Evolutionary conservation across 2,797 vertebrate genomes (phyloP).

Genomic region (Lagodon rhomboides): DNA sequence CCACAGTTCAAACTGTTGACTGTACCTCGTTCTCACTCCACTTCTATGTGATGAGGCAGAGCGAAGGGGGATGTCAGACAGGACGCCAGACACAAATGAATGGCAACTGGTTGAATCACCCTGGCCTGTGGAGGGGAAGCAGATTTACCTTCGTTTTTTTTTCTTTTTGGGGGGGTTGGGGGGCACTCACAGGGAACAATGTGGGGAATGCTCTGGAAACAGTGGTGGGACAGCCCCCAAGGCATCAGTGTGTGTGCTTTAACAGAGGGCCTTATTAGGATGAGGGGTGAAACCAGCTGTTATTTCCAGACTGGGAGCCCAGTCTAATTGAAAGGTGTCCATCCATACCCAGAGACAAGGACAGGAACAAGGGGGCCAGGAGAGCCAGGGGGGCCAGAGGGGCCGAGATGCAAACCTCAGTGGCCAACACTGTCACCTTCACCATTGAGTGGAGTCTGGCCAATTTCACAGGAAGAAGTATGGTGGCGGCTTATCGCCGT

Average conservation of each 20-base stretch:
- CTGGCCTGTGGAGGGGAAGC: constrained; percentile 22
- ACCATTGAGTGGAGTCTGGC: constrained; percentile 18
- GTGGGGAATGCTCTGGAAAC: constrained; percentile 78
- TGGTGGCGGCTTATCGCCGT: constrained; percentile 4
- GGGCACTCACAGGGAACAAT: constrained; percentile 62
- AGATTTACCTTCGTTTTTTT: constrained; percentile 10
- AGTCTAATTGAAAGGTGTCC: constrained; percentile 85
- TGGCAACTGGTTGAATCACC: constrained; percentile 59
- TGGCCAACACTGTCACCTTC: constrained; percentile 35
- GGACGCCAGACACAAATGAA: constrained; percentile 47
- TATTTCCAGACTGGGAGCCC: constrained; percentile 75
- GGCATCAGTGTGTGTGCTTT: constrained; percentile 72
- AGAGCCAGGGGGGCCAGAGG: constrained; percentile 25
- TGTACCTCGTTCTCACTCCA: constrained; percentile 20
- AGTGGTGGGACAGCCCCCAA: constrained; percentile 76
- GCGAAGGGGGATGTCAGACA: constrained; percentile 30
- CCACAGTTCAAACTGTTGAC: constrained; percentile 20
- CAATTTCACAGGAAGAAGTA: constrained; percentile 28
- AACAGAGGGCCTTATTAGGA: constrained; percentile 77
- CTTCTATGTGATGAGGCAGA: constrained; percentile 23
- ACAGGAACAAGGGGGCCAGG: constrained; percentile 21
- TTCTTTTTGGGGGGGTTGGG: not conserved
- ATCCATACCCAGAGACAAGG: constrained; percentile 54
- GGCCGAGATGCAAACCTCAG: constrained; percentile 2
- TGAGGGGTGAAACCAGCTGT: constrained; percentile 83